Base-by-base conservation (phyloP, 2,113 vertebrate species). In the Coptodon rendalli region DNA sequence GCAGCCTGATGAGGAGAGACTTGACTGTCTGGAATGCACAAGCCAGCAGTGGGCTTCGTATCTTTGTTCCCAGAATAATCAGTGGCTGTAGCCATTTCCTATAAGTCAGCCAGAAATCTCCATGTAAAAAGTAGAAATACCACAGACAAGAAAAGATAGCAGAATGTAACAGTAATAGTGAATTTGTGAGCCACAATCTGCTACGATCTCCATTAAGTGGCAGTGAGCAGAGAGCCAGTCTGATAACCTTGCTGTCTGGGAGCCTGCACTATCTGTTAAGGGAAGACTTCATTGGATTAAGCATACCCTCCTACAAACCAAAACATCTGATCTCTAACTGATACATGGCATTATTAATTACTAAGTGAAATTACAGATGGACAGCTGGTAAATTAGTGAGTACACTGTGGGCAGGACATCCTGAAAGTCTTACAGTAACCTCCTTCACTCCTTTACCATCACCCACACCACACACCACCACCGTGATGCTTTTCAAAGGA, bases 281-380 rank as follows among this genome's bases (percentile, higher is more conserved):
- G 96, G 95, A 16, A 43, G 88, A 94, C 95, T 95, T 96, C 96
- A 97, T 97, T 97, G 96, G 96, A 97, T 96, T 95, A 97, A 96
- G 93, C 90, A 96, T 94, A 94, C 94, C 89, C 96, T 96, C 85
- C 90, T 90, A 94, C 95, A 82, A 94, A 96, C 95, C 94, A 94
- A 96, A 96, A 97, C 96, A 96, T 96, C 96, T 93, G 95, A 97
- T 97, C 90, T 94, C 90, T 85, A 80, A 95, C 95, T 92, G 94
- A 97, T 97, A 97, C 97, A 93, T 94, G 92, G 93, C 96, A 95
- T 97, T 97, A 97, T 97, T 97, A 96, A 97, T 97, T 97, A 97
- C 90, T 96, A 91, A 97, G 97, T 96, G 96, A 95, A 97, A 97
- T 97, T 97, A 97, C 96, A 96, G 96, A 96, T 93, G 95, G 94